Conservation (phyloP, 2,888 invertebrate genomes). For the Cryptosula pallasiana region DNA sequence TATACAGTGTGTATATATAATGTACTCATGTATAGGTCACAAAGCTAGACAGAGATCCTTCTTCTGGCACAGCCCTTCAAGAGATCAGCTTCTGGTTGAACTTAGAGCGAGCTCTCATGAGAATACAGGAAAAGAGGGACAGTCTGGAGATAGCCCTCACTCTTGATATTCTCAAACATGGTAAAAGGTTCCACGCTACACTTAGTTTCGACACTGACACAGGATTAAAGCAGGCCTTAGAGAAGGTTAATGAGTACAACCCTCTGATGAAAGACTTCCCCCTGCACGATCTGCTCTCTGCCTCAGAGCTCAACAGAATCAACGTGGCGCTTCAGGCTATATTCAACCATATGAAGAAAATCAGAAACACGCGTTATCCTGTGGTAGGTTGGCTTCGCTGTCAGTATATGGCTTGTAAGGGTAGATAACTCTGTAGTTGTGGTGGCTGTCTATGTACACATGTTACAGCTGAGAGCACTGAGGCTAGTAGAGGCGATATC, state of each 20-base stretch:
- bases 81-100: slow-evolving; percentile 99
- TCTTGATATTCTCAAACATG: slow-evolving; percentile 91
- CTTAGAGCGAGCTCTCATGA: slow-evolving; percentile 87
- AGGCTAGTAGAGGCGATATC: slow-evolving; percentile 96
- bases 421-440: no score
- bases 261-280: slow-evolving; percentile 99
- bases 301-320: slow-evolving; percentile 85
- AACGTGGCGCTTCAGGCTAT: slow-evolving; percentile 85
- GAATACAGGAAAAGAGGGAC: slow-evolving; percentile 95
- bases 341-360: slow-evolving; percentile 90
- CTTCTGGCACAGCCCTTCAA: slow-evolving; percentile 92
- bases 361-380: slow-evolving; percentile 84
- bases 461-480: slow-evolving; percentile 53
- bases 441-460: no score
- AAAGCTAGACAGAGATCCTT: slow-evolving; percentile 93
- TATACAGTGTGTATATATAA: no score
- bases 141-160: slow-evolving; percentile 90
- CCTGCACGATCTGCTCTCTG: slow-evolving; percentile 91
- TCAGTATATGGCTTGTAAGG: no score
- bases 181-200: slow-evolving; percentile 97
- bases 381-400: no score
- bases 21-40: slow-evolving; percentile 70
- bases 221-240: slow-evolving; percentile 87
- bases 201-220: slow-evolving; percentile 99
- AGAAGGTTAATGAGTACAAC: slow-evolving; percentile 95